Base-by-base conservation (phyloP, 2,797 vertebrate genomes). In the Babyrousa celebensis region DNA sequence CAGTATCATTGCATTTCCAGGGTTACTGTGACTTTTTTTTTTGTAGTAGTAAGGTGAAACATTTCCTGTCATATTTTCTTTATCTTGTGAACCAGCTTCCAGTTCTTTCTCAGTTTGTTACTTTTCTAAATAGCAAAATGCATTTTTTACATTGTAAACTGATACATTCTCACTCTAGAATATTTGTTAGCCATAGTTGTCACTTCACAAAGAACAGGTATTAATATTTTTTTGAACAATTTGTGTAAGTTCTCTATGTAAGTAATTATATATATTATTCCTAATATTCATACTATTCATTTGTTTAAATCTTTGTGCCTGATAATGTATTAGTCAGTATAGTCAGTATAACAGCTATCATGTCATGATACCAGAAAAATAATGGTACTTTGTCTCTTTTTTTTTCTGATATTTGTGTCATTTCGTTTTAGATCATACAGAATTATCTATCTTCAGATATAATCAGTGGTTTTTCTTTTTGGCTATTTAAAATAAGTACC, bases 201-300 rank as follows among this genome's bases (percentile, higher is more conserved):
- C 78, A 72, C n/a, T 27, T 91, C 36, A 43, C 52, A 86, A 82
- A 54, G 72, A 83, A 21, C 43, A 52, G 2, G 75, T 40, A 9
- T 74, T 82, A 16, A 48, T 79, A 74, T 27, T 63, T 82, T 96
- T 67, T 86, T 90, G 32, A 85, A 85, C 36, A 86, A 40, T n/a
- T 86, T 82, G 25, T 80, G 8, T 62, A 80, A 80, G 12, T 27
- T 43, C 23, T 48, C 74, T 54, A 60, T 83, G 58, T 94, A 87
- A 71, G 20, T 91, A 62, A 62, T 74, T 79, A 68, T 40, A 32
- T 77, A 65, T 75, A 72, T 68, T 79, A 92, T 89, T 84, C 16
- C n/a, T 85, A 17, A 17, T 52, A 52, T 25, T 25, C 48, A 5
- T 29, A 15, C 12, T 79, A 3, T 79, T 74, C 58, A 29, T 48